Percentiles rank a stretch among this genome's conserved stretches.
Evolutionary conservation across 2,113 vertebrate genomes (phyloP).

Genomic region (Panurus biarmicus): DNA sequence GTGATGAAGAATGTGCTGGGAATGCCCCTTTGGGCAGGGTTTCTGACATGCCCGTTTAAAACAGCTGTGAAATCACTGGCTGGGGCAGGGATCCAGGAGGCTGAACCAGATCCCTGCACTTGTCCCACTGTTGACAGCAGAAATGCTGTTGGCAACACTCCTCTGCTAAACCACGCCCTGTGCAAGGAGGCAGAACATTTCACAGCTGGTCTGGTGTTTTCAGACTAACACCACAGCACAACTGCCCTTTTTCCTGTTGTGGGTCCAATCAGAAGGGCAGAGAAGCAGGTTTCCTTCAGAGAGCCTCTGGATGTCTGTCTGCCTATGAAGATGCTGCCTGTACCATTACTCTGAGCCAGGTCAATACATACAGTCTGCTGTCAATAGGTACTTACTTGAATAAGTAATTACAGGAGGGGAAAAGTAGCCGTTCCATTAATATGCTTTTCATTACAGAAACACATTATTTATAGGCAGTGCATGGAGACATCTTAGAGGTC

Average conservation of each 20-base stretch:
- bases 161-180: background rate
- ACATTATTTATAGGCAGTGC: background rate
- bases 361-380: background rate
- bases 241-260: background rate
- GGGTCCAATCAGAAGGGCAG: background rate
- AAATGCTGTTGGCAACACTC: background rate
- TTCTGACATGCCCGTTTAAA: background rate
- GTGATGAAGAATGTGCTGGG: background rate
- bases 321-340: background rate
- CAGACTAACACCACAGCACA: background rate
- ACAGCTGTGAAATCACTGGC: background rate
- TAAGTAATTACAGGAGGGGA: background rate
- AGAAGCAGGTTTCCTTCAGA: background rate
- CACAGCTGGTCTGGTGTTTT: background rate
- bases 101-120: background rate
- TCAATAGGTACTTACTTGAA: background rate
- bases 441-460: background rate
- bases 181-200: background rate
- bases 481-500: background rate
- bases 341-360: background rate
- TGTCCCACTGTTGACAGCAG: background rate
- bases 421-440: background rate
- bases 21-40: background rate
- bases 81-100: fast-evolving
- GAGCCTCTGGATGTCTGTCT: background rate